phyloP scores from a whole-genome alignment of 37 sponge, comb jelly and placozoan genomes.

The Amphimedon queenslandica region DNA sequence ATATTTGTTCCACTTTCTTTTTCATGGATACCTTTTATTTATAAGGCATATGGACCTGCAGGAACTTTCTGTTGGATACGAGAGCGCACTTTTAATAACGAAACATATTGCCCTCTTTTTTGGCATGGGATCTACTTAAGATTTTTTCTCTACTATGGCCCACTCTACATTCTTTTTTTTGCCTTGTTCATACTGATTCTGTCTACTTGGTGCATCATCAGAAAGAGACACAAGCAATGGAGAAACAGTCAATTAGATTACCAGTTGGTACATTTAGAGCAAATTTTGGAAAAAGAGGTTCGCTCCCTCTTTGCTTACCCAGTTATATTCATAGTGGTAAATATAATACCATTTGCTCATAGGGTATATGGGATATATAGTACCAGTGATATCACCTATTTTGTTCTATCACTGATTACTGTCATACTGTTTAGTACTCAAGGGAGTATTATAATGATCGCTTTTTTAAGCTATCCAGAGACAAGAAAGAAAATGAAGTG shows the following conservation, averaged over 20 bases:
- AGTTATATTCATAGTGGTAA: not conserved
- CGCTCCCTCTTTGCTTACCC: not conserved
- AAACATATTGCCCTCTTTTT: not conserved
- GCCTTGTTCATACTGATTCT: constrained; percentile 16
- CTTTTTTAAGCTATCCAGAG: not conserved
- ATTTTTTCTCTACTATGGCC: constrained; percentile 49
- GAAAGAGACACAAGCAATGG: not conserved
- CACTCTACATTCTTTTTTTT: constrained; percentile 12
- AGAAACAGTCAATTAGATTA: not conserved
- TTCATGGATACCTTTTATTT: constrained; percentile 58
- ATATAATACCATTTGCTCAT: not conserved
- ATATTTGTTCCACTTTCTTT: constrained; percentile 38
- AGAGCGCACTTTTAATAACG: not conserved
- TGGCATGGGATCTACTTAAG: constrained; percentile 5
- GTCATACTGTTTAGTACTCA: not conserved
- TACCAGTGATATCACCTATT: not conserved
- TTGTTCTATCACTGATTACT: not conserved
- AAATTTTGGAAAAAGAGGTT: not conserved
- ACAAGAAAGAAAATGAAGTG: not conserved
- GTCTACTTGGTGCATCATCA: not conserved
- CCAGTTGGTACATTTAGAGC: not conserved
- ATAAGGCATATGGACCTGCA: constrained; percentile 44
- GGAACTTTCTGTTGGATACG: constrained; percentile 77
- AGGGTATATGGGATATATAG: not conserved
- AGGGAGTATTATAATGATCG: not conserved